These are phyloP conservation scores for Hetaerina titia DNA, from an alignment of 2,888 invertebrate species.

Conservation along the genomic window DNA sequence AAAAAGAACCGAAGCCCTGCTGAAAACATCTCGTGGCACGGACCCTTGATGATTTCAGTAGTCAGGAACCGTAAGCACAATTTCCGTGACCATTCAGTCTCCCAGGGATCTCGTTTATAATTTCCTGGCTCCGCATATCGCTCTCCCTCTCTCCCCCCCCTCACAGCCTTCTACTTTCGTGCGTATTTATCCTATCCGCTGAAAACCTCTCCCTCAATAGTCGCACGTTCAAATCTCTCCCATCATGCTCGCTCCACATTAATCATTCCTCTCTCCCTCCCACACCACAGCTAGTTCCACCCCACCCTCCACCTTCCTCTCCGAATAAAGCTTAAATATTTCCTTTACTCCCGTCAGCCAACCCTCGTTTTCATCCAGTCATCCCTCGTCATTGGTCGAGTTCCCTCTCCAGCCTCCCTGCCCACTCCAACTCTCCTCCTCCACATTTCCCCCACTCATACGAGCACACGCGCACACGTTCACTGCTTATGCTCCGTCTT, in stretches of 20 bases:
- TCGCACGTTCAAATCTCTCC: slow-evolving; percentile 33
- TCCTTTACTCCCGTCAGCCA: background rate
- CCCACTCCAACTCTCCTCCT: background rate
- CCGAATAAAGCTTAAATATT: background rate
- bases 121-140: background rate
- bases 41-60: no score
- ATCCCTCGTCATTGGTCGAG: slow-evolving; percentile 26
- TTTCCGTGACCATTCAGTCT: no score
- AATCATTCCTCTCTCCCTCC: background rate
- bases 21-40: no score
- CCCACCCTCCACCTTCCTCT: background rate
- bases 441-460: background rate
- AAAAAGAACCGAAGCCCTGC: no score
- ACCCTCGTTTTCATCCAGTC: slow-evolving; percentile 10
- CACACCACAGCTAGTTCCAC: background rate
- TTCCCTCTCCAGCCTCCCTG: background rate
- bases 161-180: background rate
- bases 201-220: background rate
- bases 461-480: background rate
- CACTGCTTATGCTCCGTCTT: background rate
- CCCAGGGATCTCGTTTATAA: background rate
- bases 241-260: slow-evolving; percentile 1
- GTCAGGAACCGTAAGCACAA: no score
- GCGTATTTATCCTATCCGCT: background rate
- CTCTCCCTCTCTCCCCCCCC: background rate